Conservation (phyloP, 2,797 vertebrate genomes). For the Schizopygopsis malacanthus region DNA sequence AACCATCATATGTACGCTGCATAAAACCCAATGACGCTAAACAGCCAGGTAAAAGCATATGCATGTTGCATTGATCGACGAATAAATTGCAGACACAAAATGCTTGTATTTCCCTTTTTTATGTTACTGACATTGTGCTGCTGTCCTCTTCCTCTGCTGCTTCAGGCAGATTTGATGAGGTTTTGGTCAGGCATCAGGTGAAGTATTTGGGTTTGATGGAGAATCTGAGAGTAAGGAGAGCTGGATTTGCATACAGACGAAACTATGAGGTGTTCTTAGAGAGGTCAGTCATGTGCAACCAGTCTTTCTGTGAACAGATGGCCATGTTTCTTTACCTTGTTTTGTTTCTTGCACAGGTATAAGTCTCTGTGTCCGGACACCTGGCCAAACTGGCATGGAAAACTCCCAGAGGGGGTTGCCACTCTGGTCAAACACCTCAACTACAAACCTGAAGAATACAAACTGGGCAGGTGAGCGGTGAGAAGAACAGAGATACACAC, state of each 20-base stretch:
- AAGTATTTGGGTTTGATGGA: slow-evolving; percentile 98
- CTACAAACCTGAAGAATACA: slow-evolving; percentile 95
- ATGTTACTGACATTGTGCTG: not conserved
- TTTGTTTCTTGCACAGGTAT: slow-evolving; percentile 79
- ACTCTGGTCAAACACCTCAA: slow-evolving; percentile 90
- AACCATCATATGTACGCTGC: slow-evolving; percentile 95
- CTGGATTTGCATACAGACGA: slow-evolving; percentile 94
- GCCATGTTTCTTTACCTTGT: not conserved
- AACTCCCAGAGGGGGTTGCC: slow-evolving; percentile 87
- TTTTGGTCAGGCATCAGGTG: slow-evolving; percentile 95
- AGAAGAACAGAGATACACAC: not conserved
- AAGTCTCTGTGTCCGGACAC: slow-evolving; percentile 96
- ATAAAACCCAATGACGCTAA: slow-evolving; percentile 97
- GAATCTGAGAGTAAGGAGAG: slow-evolving; percentile 92
- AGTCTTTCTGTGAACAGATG: not conserved
- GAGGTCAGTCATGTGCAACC: slow-evolving; percentile 76
- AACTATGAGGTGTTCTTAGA: slow-evolving; percentile 94
- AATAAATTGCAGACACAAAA: not conserved
- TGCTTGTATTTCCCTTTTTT: slow-evolving; percentile 3
- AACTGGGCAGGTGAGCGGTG: slow-evolving; percentile 89
- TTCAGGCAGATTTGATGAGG: slow-evolving; percentile 92
- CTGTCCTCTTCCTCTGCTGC: slow-evolving; percentile 16
- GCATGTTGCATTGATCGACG: not conserved
- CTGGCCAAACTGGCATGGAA: slow-evolving; percentile 92
- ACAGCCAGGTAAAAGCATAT: slow-evolving; percentile 83